Conservation (phyloP, 2,888 invertebrate species). For the Phaonia tiefii region DNA sequence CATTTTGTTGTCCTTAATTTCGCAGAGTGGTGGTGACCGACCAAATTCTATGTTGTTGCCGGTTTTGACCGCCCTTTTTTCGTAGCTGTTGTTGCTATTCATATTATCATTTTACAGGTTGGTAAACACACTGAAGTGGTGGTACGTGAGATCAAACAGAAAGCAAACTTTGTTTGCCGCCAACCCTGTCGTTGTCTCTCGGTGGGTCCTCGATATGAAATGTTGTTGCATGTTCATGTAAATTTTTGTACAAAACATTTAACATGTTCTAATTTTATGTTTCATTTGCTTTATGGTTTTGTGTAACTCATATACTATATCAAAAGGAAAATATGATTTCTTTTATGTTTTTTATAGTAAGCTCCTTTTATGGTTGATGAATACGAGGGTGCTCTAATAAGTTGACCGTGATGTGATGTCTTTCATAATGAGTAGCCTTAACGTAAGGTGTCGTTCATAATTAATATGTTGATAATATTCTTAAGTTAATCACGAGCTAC, state of each 20-base stretch:
- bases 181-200: conserved; percentile 50
- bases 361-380: background rate
- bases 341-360: conserved; percentile 6
- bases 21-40: no score
- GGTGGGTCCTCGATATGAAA: conserved; percentile 45
- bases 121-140: conserved; percentile 56
- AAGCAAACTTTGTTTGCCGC: conserved; percentile 62
- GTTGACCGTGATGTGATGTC: no score
- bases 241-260: conserved; percentile 73
- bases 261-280: conserved; percentile 76
- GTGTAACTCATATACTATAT: conserved; percentile 61
- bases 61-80: conserved; percentile 14
- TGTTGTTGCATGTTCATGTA: conserved; percentile 71
- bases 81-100: conserved; percentile 20
- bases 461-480: no score
- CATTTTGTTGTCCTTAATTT: background rate
- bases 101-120: conserved; percentile 60
- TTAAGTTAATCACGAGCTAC: no score
- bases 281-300: conserved; percentile 66
- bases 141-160: conserved; percentile 61
- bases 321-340: conserved; percentile 58
- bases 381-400: background rate
- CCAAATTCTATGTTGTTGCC: background rate
- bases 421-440: no score
- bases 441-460: no score